Evolutionary conservation across 2,113 vertebrate species (phyloP), one percentile per base, ranked within the genome.

Genomic region (Labeo rohita): DNA sequence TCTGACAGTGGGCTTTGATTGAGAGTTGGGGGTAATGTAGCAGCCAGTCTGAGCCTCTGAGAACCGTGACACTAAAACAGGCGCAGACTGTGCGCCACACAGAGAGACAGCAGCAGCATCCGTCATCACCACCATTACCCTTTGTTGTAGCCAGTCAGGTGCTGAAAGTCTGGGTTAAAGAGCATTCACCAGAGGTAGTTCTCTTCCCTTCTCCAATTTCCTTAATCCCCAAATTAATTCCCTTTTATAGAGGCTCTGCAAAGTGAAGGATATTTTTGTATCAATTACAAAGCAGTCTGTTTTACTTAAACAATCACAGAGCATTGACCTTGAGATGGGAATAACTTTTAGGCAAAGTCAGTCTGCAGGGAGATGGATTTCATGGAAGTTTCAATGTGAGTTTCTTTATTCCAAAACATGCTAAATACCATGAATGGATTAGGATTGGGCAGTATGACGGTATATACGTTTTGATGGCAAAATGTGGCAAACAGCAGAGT

Each of bases 91-190:
- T 92, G 93, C 92, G 90, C 93, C 94, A 92, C 93, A 92, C 93
- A 92, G 93, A 81, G 90, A 87, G 86, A 82, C 89, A 91, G 89
- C 92, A 87, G 84, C 15, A 83, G 74, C 72, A 92, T 96, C 96
- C 88, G 66, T 96, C 95, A 93, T 77, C 96, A 93, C 91, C 85
- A 90, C 93, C 94, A 95, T 96, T 96, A 96, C 94, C 94, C 93
- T 95, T 95, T 94, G 92, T 92, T 91, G 88, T 90, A 93, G 92
- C 90, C 93, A 91, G 91, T 90, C 87, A 94, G 92, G 94, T 93
- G 96, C 94, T 96, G 96, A 97, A 95, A 97, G 91, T 90, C 87
- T 6, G 88, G 94, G 93, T 96, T 94, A 94, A 96, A 96, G 95
- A 95, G 94, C 93, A 94, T 90, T 89, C 81, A 85, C 89, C 89